Base-by-base conservation (phyloP, 2,888 invertebrate species). In the Drosophila setosimentum region DNA sequence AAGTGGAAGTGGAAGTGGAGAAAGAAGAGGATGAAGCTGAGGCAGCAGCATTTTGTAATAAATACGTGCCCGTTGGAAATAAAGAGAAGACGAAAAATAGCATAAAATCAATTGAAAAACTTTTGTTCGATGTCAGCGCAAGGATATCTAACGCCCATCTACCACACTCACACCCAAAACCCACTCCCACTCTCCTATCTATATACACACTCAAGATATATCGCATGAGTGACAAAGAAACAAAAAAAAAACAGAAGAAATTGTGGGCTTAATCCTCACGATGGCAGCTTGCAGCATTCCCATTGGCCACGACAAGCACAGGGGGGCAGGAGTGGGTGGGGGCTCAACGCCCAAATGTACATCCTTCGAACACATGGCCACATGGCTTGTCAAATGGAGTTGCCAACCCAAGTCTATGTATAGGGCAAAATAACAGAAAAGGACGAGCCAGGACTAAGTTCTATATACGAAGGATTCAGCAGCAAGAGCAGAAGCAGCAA, bases 41-140 rank as follows among this genome's bases (percentile, higher is more conserved):
- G 48, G 42, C 8, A 49, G 32, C 0, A 24, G 64, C 8, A 48
- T 51, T 10, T 62, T 58, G 5, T 60, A 61, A 53, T 42, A 64
- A 79, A 58, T 85, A 85, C 83, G 88, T 87, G 86, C 73, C 60
- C 69, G 72, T 73, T 42, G 79, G 72, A 76, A 71, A 74, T 76
- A 81, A 81, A 78, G 81, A 78, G 81, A 72, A 73, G 64, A 85
- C 77, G 65, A 79, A 83, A 85, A 87, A 86, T 83, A 90, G 82
- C 72, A 82, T 81, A 87, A 81, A 87, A 90, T 89, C 87, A 89
- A 87, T 90, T 87, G 88, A 87, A 89, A 89, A 85, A 89, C 73
- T 78, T 87, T 87, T 80, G 71, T 37, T 32, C 67, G 68, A 55
- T 68, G 68, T 62, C 62, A 45, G 54, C 62, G 55, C 65, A 60